Evolutionary conservation across 1,140 invertebrate species (phyloP), one percentile per base, ranked within the genome.

Genomic region (Zaprionus camerounensis): DNA sequence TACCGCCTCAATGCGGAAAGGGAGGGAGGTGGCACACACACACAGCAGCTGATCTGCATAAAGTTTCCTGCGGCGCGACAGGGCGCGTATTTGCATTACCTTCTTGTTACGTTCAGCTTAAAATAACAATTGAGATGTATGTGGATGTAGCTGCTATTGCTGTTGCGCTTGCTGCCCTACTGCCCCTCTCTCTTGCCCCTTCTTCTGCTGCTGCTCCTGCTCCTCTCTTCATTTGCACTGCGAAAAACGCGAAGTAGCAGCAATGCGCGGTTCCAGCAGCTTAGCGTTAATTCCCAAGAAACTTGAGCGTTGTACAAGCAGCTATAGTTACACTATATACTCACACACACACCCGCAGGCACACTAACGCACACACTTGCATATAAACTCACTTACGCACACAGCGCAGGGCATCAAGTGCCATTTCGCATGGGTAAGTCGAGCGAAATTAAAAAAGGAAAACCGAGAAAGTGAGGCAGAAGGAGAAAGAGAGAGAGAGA

Each of bases 371-470:
- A 64, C 15, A 61, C 20, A 73, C 20, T 26, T 28, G 7, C 51
- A 68, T 22, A 28, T 26, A 72, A 12, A 49, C 63, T 46, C 51
- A 68, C 31, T 51, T 17, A 31, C 34, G 24, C 58, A 56, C 44
- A 82, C 67, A 77, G 65, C 78, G 64, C 71, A 66, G 76, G 70
- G 78, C 81, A 88, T 88, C 85, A 88, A 88, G 85, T 90, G 85
- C 78, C 81, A 88, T 85, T 90, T 85, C 76, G 85, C 85, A 76
- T 91, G 85, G 80, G 70, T 90, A 80, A 85, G 72, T 90, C 80
- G 72, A 65, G 76, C 67, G 69, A 90, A 88, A 88, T 88, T 88
- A 84, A 90, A 84, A 72, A 71, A 63, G 49, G 41, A 59, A 51
- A 49, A 63, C 2, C 17, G 20, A 31, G 15, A 56, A 9, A 65